Base-by-base conservation (phyloP, 1,140 invertebrate species). In the Vanessa atalanta region DNA sequence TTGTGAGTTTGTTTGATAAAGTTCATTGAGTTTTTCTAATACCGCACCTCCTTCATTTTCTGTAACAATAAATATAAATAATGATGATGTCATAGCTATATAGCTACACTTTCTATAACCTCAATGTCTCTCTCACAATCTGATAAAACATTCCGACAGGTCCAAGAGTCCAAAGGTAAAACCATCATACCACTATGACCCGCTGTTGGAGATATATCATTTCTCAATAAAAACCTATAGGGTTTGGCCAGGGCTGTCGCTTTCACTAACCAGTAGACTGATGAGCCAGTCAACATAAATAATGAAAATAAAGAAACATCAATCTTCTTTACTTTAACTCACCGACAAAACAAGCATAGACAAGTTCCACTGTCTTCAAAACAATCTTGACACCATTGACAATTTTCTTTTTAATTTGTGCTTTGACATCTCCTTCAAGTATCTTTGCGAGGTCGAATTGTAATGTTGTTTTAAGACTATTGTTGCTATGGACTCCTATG, bases 281-380 rank as follows among this genome's bases (percentile, higher is more conserved):
- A 4, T 14, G 5, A 14, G n/a, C 9, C 48, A 15, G 14, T 14
- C 3, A n/a, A 14, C 47, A 48, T 48, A 16, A 7, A 63, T 47
- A 14, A 47, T 26, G 43, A 15, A 60, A 64, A 13, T 65, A 9
- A 53, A n/a, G 43, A 51, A 37, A 70, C 37, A 43, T 43, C 6
- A 9, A 23, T 60, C 26, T 51, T 63, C 50, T 60, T 53, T 60
- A 20, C 31, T 66, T 26, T n/a, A 69, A 89, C 93, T 94, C 79
- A 96, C 95, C 94, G 77, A 95, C 93, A 87, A 96, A 95, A 87
- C 95, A 96, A 79, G 93, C 93, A 83, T 94, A 93, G 15, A 96
- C 93, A 37, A 96, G 85, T 31, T 94, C 88, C 48, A 94, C 87
- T 57, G 94, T 94, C 60, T 92, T 93, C 65, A 94, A 87, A 3